Evolutionary conservation across 2,113 vertebrate species (phyloP), one percentile per base, ranked within the genome.

Genomic region (Pomatorhinus ruficollis): DNA sequence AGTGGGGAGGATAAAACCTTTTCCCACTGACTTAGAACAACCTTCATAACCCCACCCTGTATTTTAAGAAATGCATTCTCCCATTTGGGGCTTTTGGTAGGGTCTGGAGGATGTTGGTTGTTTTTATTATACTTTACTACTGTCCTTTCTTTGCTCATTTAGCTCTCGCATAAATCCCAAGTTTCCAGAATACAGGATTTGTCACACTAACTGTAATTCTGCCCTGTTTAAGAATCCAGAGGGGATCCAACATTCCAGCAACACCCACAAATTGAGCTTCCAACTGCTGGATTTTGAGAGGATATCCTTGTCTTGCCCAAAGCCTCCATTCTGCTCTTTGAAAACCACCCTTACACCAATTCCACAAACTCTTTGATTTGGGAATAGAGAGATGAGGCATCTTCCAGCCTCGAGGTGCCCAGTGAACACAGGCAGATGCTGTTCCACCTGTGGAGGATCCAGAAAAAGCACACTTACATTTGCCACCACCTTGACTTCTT

Each of bases 401-500:
- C 27, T 84, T 37, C 15, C 28, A 35, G 20, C 11, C 44, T 31
- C 45, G 2, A 30, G 50, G 20, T 1, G 24, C 28, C 44, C 3
- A 11, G 18, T 2, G 9, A 37, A 9, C 35, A 8, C 23, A 10
- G 54, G 17, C 2, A 4, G 61, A 17, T 2, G 4, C 21, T 6
- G 1, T 7, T 18, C 23, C 2, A 2, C 12, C 12, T 0, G 19
- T 31, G 33, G 8, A 37, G 31, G 28, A 5, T 2, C 0, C 1
- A 66, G 30, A 23, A 31, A 31, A 37, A 19, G 2, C 4, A 0
- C 49, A 98, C 99, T 99, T 95, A 99, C 99, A 23, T 99, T 99
- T 18, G 99, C 99, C 21, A 99, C 99, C 65, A 99, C 99, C 97
- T 99, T 99, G 71, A 99, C 99, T 88, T 99, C 99, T 89, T 99